Base-by-base conservation (phyloP, 2,888 invertebrate genomes). In the Sepiola atlantica region DNA sequence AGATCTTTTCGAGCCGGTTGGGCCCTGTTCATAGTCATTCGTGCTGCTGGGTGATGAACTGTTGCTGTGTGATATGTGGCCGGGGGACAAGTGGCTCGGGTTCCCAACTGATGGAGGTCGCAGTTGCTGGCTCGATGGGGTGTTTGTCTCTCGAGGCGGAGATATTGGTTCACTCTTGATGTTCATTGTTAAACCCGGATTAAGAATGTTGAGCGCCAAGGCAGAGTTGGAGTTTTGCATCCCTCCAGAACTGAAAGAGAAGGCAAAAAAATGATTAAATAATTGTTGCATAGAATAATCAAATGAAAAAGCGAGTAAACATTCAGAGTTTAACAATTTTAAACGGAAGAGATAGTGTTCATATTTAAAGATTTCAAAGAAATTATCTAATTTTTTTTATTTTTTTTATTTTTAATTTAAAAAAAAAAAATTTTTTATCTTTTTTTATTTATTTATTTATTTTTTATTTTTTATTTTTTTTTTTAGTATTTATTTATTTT, bases 141-240 rank as follows among this genome's bases (percentile, higher is more conserved):
- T 98, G 96, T 98, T 98, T 96, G 98, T 98, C 96, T 98, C 99
- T 95, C 99, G 98, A 6, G 99, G 99, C 92, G 99, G 99, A 95
- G 99, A 99, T 97, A 99, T 99, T 55, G 99, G 99, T 97, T 99
- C 99, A 96, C 99, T 99, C 98, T 99, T 99, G 97, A 99, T 97
- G 98, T 98, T 98, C 96, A 99, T 96, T 55, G 95, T 93, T 92
- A 95, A 94, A 94, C 94, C 90, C 94, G 95, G 96, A 95, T 96
- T 96, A 95, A 96, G 95, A 94, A 96, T 96, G 95, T 96, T 96
- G 94, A 96, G 95, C 92, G 96, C 96, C 95, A 96, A 95, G 77
- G 96, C 96, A 94, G 96, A 96, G 94, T 96, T 95, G 94, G 95
- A 93, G 93, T 95, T 95, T 55, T 94, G 95, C 54, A 96, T 96